These are phyloP conservation scores for Hylomyscus alleni DNA, from an alignment of 2,797 vertebrate genomes.

Conservation along the genomic window DNA sequence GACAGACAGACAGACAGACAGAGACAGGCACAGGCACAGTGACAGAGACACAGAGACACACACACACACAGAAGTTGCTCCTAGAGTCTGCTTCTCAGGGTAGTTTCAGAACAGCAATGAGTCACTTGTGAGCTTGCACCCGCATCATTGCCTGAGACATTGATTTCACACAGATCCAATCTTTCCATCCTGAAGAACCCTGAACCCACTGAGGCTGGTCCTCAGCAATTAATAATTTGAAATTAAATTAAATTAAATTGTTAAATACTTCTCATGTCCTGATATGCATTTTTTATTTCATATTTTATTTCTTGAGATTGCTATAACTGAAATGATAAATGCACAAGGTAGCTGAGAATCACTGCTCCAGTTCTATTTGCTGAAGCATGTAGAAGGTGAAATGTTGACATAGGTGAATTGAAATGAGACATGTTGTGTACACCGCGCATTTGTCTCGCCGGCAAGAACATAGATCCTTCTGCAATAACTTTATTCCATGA, in stretches of 20 bases:
- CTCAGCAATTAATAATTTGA: not conserved
- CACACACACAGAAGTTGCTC: not conserved
- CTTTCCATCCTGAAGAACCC: not conserved
- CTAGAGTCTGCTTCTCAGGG: not conserved
- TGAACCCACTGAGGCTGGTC: not conserved
- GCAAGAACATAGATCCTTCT: too few species aligned
- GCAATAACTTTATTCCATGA: too few species aligned
- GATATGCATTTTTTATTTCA: not conserved
- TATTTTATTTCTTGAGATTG: not conserved
- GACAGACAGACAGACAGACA: too few species aligned
- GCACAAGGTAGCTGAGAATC: not conserved
- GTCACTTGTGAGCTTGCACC: not conserved
- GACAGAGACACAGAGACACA: too few species aligned
- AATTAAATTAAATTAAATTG: slow-evolving; percentile 19
- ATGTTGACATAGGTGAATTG: not conserved
- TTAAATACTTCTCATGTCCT: not conserved
- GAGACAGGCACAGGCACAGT: too few species aligned
- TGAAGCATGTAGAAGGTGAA: not conserved
- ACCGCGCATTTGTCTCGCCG: too few species aligned
- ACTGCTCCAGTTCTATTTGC: not conserved
- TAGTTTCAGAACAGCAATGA: not conserved
- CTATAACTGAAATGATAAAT: not conserved
- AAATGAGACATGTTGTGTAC: slow-evolving; percentile 21
- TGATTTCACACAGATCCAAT: not conserved
- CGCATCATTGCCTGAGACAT: not conserved